Percentiles rank a stretch among this genome's conserved stretches.
Conservation (phyloP, 2,113 vertebrate species). For the Procavia capensis region DNA sequence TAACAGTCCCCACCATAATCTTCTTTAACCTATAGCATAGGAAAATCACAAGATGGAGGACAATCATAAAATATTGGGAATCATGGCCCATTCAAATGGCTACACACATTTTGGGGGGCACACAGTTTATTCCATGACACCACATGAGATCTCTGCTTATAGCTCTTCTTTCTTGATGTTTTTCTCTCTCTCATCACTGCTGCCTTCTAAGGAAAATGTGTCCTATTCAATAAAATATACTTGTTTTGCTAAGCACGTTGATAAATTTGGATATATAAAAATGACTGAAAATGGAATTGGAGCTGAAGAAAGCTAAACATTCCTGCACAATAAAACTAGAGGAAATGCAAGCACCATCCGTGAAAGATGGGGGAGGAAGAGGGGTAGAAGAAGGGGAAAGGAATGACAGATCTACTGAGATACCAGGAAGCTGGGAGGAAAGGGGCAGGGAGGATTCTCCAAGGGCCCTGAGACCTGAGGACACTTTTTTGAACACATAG, state of each 20-base stretch:
- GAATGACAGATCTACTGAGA: neutral
- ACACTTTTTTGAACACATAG: neutral
- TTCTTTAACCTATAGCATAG: no score
- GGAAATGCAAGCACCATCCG: neutral
- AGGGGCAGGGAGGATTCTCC: neutral
- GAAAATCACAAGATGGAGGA: no score
- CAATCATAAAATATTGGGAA: no score
- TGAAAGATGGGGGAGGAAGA: neutral
- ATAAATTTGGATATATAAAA: conserved; percentile 25
- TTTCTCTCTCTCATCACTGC: neutral
- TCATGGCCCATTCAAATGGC: no score
- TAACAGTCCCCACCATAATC: no score
- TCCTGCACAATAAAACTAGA: neutral
- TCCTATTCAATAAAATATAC: neutral
- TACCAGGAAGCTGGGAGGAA: neutral
- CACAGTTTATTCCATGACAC: no score
- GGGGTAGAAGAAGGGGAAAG: neutral
- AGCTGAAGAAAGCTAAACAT: neutral
- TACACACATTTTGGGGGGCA: no score
- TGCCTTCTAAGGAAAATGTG: neutral
- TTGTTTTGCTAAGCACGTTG: neutral
- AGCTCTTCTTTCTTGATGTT: neutral
- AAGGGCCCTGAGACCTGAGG: neutral
- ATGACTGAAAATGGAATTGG: neutral
- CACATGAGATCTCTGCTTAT: accelerated